Base-by-base conservation (phyloP, 2,888 invertebrate genomes). In the Cremastinae sp. region DNA sequence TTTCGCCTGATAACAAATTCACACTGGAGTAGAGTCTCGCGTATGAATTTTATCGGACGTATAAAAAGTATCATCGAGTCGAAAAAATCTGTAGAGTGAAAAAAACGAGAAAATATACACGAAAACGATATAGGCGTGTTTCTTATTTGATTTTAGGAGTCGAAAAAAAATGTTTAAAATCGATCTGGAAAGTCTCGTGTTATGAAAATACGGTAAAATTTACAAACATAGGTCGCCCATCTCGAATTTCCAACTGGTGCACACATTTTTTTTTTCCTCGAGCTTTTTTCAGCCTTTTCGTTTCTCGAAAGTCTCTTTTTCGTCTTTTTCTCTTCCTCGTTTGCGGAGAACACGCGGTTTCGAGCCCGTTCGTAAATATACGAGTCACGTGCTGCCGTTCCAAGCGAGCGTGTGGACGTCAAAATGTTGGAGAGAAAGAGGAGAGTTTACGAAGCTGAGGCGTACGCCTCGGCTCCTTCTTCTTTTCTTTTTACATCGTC, bases 361-460 rank as follows among this genome's bases (percentile, higher is more conserved):
- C 22, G 18, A 59, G 81, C 76, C 81, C 83, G 85, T 86, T 84
- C 80, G 85, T 87, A 87, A 87, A 87, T 85, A 87, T 82, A 86
- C 87, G 82, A 86, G 87, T 87, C 87, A 87, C 88, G 88, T 86
- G 88, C 85, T 85, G 81, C 80, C 79, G 71, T 39, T 65, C 72
- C 55, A 5, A 53, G 64, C 69, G 43, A 59, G 65, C 70, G 68
- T 82, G 80, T 81, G 83, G 84, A 87, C 83, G 84, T 85, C 85
- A 84, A 86, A 86, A 88, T 84, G 80, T 82, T 78, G 58, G 56
- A 64, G 49, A 59, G 45, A 51, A 61, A 64, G 64, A 47, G 22
- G 58, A 43, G 43, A 47, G 47, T 10, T 12, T 18, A 71, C 41
- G 65, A 66, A 56, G 65, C 55, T 66, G 69, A 73, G 65, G 73